Percentiles rank a stretch among this genome's conserved stretches.
phyloP scores from a whole-genome alignment of 2,888 invertebrate species.

The Nysson spinosus region DNA sequence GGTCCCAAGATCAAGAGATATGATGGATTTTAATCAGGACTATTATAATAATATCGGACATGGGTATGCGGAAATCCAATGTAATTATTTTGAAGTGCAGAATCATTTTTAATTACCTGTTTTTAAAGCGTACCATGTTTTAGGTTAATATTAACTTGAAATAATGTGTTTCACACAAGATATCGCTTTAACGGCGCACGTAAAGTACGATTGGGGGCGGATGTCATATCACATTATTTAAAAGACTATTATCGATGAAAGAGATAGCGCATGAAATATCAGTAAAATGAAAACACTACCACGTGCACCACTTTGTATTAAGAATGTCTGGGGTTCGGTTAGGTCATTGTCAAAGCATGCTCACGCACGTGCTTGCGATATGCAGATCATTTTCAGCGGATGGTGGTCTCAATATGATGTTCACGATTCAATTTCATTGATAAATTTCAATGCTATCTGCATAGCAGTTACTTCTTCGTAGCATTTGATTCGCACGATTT shows the following conservation, averaged over 20 bases:
- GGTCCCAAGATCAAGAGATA: no score
- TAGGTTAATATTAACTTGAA: slow-evolving; percentile 45
- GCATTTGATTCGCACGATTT: no score
- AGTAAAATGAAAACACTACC: no score
- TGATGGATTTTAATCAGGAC: no score
- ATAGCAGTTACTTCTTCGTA: no score
- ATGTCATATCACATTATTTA: background rate
- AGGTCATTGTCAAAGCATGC: slow-evolving; percentile 41
- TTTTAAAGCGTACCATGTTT: slow-evolving; percentile 83
- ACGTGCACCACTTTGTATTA: slow-evolving; percentile 19
- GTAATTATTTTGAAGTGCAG: background rate
- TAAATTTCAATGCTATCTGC: background rate
- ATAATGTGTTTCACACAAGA: background rate
- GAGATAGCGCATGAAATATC: no score
- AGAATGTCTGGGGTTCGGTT: slow-evolving; percentile 22
- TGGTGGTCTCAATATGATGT: background rate
- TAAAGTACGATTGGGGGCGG: background rate
- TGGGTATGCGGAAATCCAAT: no score
- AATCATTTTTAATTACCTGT: slow-evolving; percentile 78
- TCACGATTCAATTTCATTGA: background rate
- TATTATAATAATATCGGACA: no score
- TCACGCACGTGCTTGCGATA: slow-evolving; percentile 16
- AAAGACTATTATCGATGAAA: background rate
- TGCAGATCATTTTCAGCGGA: slow-evolving; percentile 4
- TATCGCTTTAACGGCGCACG: no score